phyloP scores from a whole-genome alignment of 2,113 vertebrate species.

The Sylvietta virens region DNA sequence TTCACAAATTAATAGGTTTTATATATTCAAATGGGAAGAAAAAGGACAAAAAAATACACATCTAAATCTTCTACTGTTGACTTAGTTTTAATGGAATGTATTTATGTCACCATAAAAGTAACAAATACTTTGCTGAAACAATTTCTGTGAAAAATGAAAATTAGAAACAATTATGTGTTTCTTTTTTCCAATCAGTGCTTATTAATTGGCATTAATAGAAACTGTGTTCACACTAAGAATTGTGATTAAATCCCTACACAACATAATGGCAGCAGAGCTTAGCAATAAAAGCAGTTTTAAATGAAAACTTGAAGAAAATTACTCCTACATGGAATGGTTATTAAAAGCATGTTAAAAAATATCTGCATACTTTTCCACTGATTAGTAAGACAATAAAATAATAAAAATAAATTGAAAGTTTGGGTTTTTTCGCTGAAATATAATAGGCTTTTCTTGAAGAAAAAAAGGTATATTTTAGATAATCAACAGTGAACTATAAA shows the following conservation, averaged over 20 bases:
- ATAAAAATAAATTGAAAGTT: background rate
- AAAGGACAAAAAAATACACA: background rate
- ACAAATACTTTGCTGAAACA: background rate
- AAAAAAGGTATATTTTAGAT: background rate
- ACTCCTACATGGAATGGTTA: background rate
- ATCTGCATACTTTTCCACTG: background rate
- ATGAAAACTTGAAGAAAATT: background rate
- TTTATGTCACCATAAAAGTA: background rate
- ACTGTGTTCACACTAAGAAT: background rate
- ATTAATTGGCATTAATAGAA: constrained; percentile 10
- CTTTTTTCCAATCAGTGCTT: background rate
- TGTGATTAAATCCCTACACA: background rate
- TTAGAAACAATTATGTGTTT: background rate
- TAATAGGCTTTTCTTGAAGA: background rate
- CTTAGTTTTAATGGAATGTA: background rate
- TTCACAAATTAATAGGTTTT: background rate
- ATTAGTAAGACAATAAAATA: background rate
- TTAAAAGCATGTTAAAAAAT: background rate
- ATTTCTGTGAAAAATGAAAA: background rate
- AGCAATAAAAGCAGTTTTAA: background rate
- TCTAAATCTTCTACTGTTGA: background rate
- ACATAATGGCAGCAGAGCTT: background rate
- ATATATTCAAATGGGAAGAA: background rate
- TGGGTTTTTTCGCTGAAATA: background rate
- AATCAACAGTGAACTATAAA: background rate